Conservation (phyloP, 2,888 invertebrate genomes). For the Laspeyria flexula region DNA sequence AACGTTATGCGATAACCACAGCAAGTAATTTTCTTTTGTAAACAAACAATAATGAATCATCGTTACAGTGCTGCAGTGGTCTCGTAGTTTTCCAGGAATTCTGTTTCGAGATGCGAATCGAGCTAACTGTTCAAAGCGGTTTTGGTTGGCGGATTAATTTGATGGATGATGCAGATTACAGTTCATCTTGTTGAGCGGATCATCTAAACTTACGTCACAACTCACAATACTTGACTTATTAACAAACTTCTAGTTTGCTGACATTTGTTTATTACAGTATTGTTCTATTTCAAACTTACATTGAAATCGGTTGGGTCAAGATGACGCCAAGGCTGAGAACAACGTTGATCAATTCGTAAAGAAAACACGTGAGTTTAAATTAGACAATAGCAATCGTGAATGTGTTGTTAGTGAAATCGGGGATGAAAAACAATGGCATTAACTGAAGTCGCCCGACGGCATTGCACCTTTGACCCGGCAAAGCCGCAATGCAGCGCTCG, state of each 20-base stretch:
- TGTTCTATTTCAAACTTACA: conserved; percentile 54
- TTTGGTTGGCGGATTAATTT: conserved; percentile 41
- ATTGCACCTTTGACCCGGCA: conserved; percentile 72
- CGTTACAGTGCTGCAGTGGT: conserved; percentile 24
- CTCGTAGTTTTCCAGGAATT: conserved; percentile 43
- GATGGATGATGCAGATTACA: conserved; percentile 43
- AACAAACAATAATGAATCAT: conserved; percentile 53
- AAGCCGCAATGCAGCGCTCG: conserved; percentile 73
- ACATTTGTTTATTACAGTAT: conserved; percentile 44
- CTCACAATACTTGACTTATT: conserved; percentile 10
- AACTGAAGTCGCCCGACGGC: conserved; percentile 61
- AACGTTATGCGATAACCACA: conserved; percentile 23
- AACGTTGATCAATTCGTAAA: conserved; percentile 44
- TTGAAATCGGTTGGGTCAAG: conserved; percentile 53
- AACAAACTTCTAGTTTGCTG: conserved; percentile 20
- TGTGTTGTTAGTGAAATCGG: conserved; percentile 17
- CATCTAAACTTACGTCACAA: conserved; percentile 27
- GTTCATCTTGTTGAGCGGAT: conserved; percentile 32
- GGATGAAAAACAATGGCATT: conserved; percentile 45
- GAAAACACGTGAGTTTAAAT: conserved; percentile 44
- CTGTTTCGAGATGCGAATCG: conserved; percentile 33
- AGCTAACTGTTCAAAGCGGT: conserved; percentile 29
- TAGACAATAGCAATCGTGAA: conserved; percentile 25
- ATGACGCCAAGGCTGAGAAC: conserved; percentile 55
- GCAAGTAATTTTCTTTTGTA: conserved; percentile 31